A percentile compares a stretch with the other conserved stretches of the same genome.
phyloP scores from a whole-genome alignment of 2,888 invertebrate genomes.

The Acleris laterana region DNA sequence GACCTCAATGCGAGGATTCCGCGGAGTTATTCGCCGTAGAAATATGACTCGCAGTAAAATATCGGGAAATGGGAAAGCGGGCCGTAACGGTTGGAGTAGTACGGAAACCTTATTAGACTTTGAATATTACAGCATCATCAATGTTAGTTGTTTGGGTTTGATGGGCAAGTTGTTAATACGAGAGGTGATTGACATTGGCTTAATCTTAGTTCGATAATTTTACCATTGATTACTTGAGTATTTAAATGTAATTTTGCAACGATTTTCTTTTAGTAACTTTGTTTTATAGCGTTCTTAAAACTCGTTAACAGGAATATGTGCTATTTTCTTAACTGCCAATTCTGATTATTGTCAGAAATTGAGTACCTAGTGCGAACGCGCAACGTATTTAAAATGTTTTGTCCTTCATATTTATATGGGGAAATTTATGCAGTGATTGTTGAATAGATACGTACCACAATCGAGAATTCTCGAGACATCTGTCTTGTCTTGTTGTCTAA shows the following conservation, averaged over 20 bases:
- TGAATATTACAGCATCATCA: conserved; percentile 1
- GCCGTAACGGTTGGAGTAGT: conserved; percentile 58
- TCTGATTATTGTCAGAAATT: neutral
- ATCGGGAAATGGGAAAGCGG: conserved; percentile 72
- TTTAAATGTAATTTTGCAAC: too few species aligned
- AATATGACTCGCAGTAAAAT: conserved; percentile 80
- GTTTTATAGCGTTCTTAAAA: neutral
- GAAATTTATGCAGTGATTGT: too few species aligned
- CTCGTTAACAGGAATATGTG: neutral
- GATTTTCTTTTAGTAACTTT: too few species aligned
- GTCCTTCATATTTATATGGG: too few species aligned
- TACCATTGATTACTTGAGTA: too few species aligned
- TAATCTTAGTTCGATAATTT: neutral
- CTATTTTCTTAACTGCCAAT: neutral
- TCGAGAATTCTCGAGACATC: too few species aligned
- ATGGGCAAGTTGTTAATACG: neutral
- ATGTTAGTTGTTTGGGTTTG: neutral
- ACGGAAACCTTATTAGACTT: conserved; percentile 17
- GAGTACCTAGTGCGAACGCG: too few species aligned
- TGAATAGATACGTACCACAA: too few species aligned
- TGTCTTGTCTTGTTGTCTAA: too few species aligned
- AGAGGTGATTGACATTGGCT: neutral
- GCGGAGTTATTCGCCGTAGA: conserved; percentile 63
- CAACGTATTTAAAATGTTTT: too few species aligned
- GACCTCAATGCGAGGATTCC: conserved; percentile 52